phyloP scores from a whole-genome alignment of 1,140 invertebrate species.

The Teleopsis dalmanni region DNA sequence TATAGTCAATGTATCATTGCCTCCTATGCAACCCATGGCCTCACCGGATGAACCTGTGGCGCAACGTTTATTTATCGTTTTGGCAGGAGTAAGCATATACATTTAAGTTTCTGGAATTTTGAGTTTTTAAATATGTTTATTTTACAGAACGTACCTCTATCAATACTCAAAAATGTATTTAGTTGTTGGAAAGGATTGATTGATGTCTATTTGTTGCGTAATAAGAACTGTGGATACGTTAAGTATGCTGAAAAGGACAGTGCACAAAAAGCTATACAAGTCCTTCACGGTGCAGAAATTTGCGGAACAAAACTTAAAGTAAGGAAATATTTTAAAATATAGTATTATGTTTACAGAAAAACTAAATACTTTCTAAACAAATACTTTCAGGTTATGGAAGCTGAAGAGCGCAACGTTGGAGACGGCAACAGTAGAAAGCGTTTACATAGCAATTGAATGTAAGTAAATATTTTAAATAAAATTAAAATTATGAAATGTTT shows the following conservation, averaged over 20 bases:
- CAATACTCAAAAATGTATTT: constrained; percentile 81
- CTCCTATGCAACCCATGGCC: constrained; percentile 63
- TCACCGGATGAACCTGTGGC: constrained; percentile 56
- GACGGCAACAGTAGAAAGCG: constrained; percentile 36
- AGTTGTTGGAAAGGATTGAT: constrained; percentile 89
- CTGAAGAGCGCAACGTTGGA: constrained; percentile 62
- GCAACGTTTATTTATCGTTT: constrained; percentile 39
- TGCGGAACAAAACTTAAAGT: constrained; percentile 59
- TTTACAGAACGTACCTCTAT: constrained; percentile 72
- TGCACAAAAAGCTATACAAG: constrained; percentile 51
- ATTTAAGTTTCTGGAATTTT: no score
- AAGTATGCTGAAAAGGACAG: constrained; percentile 74
- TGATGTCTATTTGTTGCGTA: constrained; percentile 80
- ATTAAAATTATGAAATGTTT: no score
- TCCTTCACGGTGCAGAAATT: constrained; percentile 72
- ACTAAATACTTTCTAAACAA: neutral
- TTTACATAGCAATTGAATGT: constrained; percentile 33
- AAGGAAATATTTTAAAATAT: neutral
- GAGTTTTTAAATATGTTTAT: constrained; percentile 50
- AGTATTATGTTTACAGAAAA: neutral
- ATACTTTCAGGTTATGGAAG: constrained; percentile 74
- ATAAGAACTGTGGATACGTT: constrained; percentile 86
- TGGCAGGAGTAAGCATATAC: constrained; percentile 26
- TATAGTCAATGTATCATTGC: constrained; percentile 59
- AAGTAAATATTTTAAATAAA: constrained; percentile 48